Base-by-base conservation (phyloP, 2,113 vertebrate species). In the Trinectes maculatus region DNA sequence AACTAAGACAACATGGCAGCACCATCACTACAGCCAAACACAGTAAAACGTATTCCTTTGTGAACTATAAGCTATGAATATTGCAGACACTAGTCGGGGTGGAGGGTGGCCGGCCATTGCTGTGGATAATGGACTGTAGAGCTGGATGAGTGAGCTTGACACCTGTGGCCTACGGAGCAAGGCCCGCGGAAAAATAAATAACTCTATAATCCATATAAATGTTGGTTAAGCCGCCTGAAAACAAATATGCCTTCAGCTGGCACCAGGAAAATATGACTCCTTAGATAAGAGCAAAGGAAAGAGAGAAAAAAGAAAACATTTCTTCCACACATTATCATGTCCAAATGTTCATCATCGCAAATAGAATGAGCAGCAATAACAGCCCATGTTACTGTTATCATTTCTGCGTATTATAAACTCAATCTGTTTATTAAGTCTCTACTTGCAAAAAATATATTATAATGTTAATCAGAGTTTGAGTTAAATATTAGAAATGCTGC, bases 341-440 rank as follows among this genome's bases (percentile, higher is more conserved):
- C n/a, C n/a, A n/a, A 33, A 61, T 22, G 28, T 62, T 63, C 13
- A 51, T 60, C 26, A 18, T 13, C 34, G 59, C 18, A 47, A 40
- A 53, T 44, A 59, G 61, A 36, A 52, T 66, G 54, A 70, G 57
- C 34, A 71, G 34, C 44, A 62, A 16, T 19, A 68, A 62, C 39
- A 53, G 67, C 3, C 47, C 25, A 43, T 21, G 24, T 44, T n/a
- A 40, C 28, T 66, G 21, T 25, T 54, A 18, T n/a, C n/a, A 44
- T 66, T 22, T 15, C 43, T 37, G 11, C 8, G 12, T 6, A 21
- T 24, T 57, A 6, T 21, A 26, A 56, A 55, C 22, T 46, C 12
- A 29, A n/a, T 51, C 31, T 8, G 15, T 51, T 37, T 43, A 12
- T 6, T 33, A n/a, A 42, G 16, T 49, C 16, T 7, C 5, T 15